Evolutionary conservation across 2,888 invertebrate genomes (phyloP), one percentile per base, ranked within the genome.

Genomic region (Micoletzkya japonica): DNA sequence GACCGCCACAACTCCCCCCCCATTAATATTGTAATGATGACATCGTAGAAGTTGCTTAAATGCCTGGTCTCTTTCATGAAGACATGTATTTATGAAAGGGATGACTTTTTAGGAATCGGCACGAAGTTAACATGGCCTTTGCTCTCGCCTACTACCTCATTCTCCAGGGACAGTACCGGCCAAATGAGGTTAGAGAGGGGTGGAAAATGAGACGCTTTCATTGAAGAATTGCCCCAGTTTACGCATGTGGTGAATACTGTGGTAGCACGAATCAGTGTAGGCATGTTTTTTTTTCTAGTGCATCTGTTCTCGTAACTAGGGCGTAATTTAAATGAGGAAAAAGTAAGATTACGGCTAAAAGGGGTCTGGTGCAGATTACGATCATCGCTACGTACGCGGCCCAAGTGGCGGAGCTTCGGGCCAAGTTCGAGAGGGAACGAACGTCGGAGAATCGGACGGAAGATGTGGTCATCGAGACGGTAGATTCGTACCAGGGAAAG

Each of bases 301-400:
- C n/a, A n/a, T n/a, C n/a, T n/a, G n/a, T n/a, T n/a, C n/a, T n/a
- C n/a, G n/a, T n/a, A n/a, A n/a, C n/a, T n/a, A n/a, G n/a, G n/a
- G n/a, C n/a, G n/a, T n/a, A n/a, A n/a, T n/a, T n/a, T n/a, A n/a
- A n/a, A n/a, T n/a, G n/a, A n/a, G n/a, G n/a, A n/a, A n/a, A n/a
- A n/a, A n/a, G n/a, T n/a, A n/a, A n/a, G n/a, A n/a, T n/a, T n/a
- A n/a, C n/a, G n/a, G n/a, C n/a, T 44, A 10, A 20, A 10, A 44
- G 10, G 20, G 20, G 44, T 20, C 44, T 67, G 49, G 59, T 74
- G 28, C 71, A 92, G 73, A 90, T 93, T 54, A 92, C 92, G 0
- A 90, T 93, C 75, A 86, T 93, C 7, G 89, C 91, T 0, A 90
- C 91, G 0, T 92, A 92, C 82, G 88, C 89, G 10, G 92, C 91